Evolutionary conservation across 2,113 vertebrate genomes (phyloP).

Genomic region (Rhodinocichla rosea): DNA sequence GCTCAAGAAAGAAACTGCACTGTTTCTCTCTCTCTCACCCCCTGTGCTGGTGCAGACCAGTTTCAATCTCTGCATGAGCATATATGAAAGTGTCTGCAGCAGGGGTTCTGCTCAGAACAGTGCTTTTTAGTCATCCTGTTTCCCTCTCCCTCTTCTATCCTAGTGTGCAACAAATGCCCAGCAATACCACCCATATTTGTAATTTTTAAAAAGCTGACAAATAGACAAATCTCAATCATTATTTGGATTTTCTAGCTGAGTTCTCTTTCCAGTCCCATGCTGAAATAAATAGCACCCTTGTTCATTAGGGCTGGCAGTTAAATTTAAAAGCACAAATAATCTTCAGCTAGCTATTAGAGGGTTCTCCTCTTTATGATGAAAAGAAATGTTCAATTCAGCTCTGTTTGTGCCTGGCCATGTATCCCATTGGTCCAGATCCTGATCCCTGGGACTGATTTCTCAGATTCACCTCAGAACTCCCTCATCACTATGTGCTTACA

Average conservation of each 20-base stretch:
- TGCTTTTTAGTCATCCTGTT: accelerated
- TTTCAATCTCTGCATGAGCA: neutral
- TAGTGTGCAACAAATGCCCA: no score
- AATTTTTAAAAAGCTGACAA: neutral
- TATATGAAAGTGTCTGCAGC: neutral
- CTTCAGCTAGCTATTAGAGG: neutral
- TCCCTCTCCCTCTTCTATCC: neutral
- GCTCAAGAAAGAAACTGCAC: neutral
- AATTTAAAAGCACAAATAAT: neutral
- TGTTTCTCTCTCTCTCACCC: neutral
- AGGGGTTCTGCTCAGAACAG: neutral
- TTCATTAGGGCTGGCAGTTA: neutral
- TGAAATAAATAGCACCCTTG: neutral
- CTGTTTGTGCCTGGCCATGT: neutral
- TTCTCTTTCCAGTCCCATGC: neutral
- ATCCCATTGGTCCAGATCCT: neutral
- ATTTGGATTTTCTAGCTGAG: neutral
- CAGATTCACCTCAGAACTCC: neutral
- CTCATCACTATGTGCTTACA: neutral
- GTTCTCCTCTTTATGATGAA: neutral
- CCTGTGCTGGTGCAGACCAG: neutral
- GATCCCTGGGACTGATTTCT: neutral
- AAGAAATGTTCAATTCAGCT: neutral
- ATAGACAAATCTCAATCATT: neutral
- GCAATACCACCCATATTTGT: neutral